Evolutionary conservation across 1,140 invertebrate genomes (phyloP).

Genomic region (Schlechtendalia chinensis): DNA sequence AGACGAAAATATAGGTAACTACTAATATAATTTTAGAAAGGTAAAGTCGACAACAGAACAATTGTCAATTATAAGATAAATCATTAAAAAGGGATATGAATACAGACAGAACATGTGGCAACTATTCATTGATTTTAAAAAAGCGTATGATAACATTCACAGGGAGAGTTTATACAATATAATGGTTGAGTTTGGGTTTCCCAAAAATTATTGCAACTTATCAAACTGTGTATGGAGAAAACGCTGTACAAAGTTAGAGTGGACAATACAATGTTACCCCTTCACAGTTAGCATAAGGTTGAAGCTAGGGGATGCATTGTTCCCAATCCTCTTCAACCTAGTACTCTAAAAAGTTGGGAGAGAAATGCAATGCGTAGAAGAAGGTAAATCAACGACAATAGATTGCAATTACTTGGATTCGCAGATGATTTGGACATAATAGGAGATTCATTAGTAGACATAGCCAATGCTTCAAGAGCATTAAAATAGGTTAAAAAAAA

Average conservation of each 20-base stretch:
- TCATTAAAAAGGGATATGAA: no score
- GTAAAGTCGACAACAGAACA: no score
- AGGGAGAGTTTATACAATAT: no score
- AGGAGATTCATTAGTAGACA: not conserved
- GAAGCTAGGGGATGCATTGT: not conserved
- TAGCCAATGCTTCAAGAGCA: not conserved
- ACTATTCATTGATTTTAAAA: no score
- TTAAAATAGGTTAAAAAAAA: no score
- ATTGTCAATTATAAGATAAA: no score
- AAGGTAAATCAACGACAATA: not conserved
- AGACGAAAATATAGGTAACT: no score
- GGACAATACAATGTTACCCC: not conserved
- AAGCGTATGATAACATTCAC: no score
- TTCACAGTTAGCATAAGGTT: not conserved
- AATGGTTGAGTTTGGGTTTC: no score
- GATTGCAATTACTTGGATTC: not conserved
- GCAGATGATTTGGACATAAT: not conserved
- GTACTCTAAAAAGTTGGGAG: not conserved
- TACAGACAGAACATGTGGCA: no score
- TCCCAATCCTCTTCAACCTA: not conserved
- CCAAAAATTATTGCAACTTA: not conserved
- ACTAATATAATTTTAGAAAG: no score
- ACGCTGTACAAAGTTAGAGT: not conserved
- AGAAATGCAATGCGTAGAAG: not conserved
- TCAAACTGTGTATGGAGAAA: not conserved